Percentiles rank a stretch among this genome's conserved stretches.
Evolutionary conservation across 2,797 vertebrate species (phyloP).

Genomic region (Cynodonichthys magdalenae): DNA sequence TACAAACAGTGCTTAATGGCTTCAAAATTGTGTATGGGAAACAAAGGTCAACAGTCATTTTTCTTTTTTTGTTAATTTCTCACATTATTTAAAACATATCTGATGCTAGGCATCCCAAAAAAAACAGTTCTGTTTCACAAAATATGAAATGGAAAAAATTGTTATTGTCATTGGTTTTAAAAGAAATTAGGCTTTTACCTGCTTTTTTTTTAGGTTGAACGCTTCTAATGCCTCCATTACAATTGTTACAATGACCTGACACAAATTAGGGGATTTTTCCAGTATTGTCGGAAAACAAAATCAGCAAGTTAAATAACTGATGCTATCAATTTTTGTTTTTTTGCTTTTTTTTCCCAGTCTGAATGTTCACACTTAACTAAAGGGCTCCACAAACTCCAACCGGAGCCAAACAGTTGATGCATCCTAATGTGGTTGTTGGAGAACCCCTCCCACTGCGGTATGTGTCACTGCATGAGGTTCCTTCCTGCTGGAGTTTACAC

Average conservation of each 20-base stretch:
- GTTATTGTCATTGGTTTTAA: not conserved
- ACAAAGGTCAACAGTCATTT: not conserved
- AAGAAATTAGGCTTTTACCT: not conserved
- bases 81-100: not conserved
- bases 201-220: not conserved
- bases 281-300: not conserved
- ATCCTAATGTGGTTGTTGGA: too few species aligned
- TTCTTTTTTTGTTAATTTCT: not conserved
- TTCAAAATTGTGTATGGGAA: not conserved
- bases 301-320: not conserved
- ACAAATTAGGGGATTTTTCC: not conserved
- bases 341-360: not conserved
- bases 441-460: too few species aligned
- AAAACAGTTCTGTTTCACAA: not conserved
- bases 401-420: too few species aligned
- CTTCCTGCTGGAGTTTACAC: too few species aligned
- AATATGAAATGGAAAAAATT: not conserved
- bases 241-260: not conserved
- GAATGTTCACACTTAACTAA: not conserved
- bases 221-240: not conserved
- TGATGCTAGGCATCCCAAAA: not conserved
- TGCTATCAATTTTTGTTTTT: not conserved
- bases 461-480: too few species aligned
- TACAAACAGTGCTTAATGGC: not conserved
- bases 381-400: too few species aligned